Base-by-base conservation (phyloP, 2,888 invertebrate genomes). In the Eulithis prunata region DNA sequence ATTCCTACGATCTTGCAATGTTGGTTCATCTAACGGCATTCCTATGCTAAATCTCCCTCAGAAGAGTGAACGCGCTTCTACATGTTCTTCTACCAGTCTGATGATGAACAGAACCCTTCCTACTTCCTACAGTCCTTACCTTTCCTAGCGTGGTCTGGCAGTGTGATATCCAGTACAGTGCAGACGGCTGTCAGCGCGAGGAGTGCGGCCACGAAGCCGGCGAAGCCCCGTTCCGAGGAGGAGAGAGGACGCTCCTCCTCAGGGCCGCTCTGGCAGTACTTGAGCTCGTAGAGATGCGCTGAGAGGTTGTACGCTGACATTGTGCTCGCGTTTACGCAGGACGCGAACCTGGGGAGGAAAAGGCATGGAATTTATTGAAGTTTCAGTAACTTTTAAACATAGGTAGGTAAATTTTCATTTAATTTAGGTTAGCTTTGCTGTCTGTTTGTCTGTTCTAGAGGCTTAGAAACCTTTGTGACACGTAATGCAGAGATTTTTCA, bases 281-380 rank as follows among this genome's bases (percentile, higher is more conserved):
- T 85, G 74, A 89, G 81, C 61, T 76, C 76, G 74, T 75, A 79
- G 56, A 90, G 83, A 0, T 80, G 82, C 46, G 91, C 90, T 0
- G 86, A 83, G 68, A 92, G 80, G 71, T 86, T 83, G 84, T 89
- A 84, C 3, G 72, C 59, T 0, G 83, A 71, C 69, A 81, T 77
- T 28, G 82, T 87, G 64, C 79, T 85, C 57, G 82, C 82, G 79
- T 90, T 90, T 69, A 92, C 88, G 67, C 92, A 92, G 0, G 81
- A 79, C 32, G 82, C 75, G 75, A 91, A 91, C 91, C 92, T 91
- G 77, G 3, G n/a, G 49, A 5, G 2, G 32, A 3, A 52, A 51
- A 51, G 11, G 11, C 51, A 51, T 4, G 51, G 11, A 11, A 3
- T 51, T 51, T 51, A 21, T 8, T 41, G n/a, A 6, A 6, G 32